Base-by-base conservation (phyloP, 2,888 invertebrate genomes). In the Tipula confusa region DNA sequence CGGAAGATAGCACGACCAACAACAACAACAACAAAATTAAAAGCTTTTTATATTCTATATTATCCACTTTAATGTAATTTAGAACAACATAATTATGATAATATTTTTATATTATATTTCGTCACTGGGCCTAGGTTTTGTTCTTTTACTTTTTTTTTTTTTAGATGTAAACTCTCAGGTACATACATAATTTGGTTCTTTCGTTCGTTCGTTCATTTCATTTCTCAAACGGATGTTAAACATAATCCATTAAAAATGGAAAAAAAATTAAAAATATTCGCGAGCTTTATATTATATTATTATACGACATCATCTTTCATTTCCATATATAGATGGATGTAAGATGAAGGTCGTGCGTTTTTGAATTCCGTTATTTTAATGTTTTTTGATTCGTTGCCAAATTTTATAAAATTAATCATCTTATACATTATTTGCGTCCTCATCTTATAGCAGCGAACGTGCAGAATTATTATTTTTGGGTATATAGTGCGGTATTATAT, bases 11-110 rank as follows among this genome's bases (percentile, higher is more conserved):
- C 33, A 33, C 2, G 4, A 33, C 33, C 33, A 64, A 24, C 24
- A 64, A 9, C 64, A 64, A 64, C 13, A n/a, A 43, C 13, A 43
- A 43, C 13, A 64, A 64, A 64, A 24, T 64, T 24, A 64, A 64
- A 64, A 24, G 24, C 24, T 64, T 64, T 64, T 1, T 24, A 24
- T 64, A 24, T 43, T 24, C 13, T 9, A 64, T 24, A 64, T 64
- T 64, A 64, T 64, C 64, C 64, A 64, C 64, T 64, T 64, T 64
- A 64, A 64, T 64, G 24, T 64, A 64, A 64, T 64, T 64, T n/a
- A 64, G 24, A 64, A 24, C 64, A 64, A 24, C 64, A 64, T 64
- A 64, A 64, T 64, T 64, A 64, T 64, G 24, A 64, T 64, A 64
- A 64, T 64, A 64, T 64, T 64, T 64, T 64, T 64, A 64, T 64